Percentiles rank a stretch among this genome's conserved stretches.
phyloP scores from a whole-genome alignment of 2,888 invertebrate species.

The Nomada ruficornis region DNA sequence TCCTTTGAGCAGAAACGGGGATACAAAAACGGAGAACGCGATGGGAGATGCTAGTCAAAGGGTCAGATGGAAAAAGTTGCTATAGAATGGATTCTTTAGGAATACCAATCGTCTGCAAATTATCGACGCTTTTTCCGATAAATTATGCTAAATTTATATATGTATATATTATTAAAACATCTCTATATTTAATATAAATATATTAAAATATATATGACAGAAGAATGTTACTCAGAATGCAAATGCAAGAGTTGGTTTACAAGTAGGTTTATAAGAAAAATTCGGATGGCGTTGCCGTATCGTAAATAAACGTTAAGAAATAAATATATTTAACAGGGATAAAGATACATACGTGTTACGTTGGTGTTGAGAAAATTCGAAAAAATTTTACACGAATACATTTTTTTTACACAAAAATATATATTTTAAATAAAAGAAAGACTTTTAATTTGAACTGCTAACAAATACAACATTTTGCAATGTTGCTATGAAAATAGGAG shows the following conservation, averaged over 20 bases:
- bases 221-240: constrained; percentile 81
- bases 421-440: too few relatives aligned
- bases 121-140: background rate
- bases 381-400: background rate
- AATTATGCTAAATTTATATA: background rate
- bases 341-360: constrained; percentile 18
- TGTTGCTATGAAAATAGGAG: too few relatives aligned
- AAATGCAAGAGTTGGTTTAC: constrained; percentile 83
- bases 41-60: constrained; percentile 45
- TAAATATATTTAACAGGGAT: constrained; percentile 34
- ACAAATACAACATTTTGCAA: too few relatives aligned
- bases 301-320: constrained; percentile 37
- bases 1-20: constrained; percentile 48
- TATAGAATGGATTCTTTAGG: constrained; percentile 31
- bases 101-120: constrained; percentile 13
- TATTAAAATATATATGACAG: too few relatives aligned
- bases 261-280: constrained; percentile 79
- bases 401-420: too few relatives aligned
- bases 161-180: background rate
- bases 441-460: too few relatives aligned
- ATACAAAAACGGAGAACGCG: constrained; percentile 53
- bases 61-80: constrained; percentile 25
- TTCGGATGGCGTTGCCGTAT: constrained; percentile 54
- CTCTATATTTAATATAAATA: background rate
- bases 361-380: background rate